Base-by-base conservation (phyloP, 2,113 vertebrate species). In the Vidua chalybeata region DNA sequence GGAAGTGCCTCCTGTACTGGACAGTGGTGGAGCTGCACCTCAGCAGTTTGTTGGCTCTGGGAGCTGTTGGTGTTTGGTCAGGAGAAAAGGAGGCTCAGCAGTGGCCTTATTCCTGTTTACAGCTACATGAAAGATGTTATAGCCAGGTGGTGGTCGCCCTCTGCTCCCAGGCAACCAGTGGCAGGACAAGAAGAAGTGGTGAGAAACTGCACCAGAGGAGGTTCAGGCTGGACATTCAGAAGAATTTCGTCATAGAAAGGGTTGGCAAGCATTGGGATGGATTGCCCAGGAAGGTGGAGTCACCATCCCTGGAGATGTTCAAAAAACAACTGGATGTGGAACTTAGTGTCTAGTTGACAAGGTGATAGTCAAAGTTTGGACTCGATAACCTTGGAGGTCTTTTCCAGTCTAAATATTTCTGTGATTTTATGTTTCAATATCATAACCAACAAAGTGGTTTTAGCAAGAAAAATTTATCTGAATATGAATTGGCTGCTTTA, bases 111-210 rank as follows among this genome's bases (percentile, higher is more conserved):
- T 5, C 3, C 14, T 13, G 9, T 77, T 61, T 37, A 12, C 35
- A 27, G 24, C 27, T 22, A 5, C 31, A 10, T 68, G 45, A 37
- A 73, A 30, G 35, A 22, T 0, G 2, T 11, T 27, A 14, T 4
- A 61, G 9, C 14, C 21, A 23, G 17, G 37, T 22, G 37, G 8
- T 6, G 4, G 5, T 15, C 1, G 1, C 17, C 11, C 22, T 77
- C 18, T 31, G 52, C 54, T 69, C 28, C 17, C 27, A 37, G 37
- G 13, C 13, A 45, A 11, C 5, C 35, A 43, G 9, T 21, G 35
- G 35, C 35, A 63, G 49, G 21, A 18, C 11, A 58, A 51, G 48
- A 58, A 48, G 33, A 61, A 18, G n/a, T 48, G 28, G 14, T 39
- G 22, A 64, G 33, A 48, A n/a, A 63, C 20, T 31, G 17, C 14